Conservation (phyloP, 2,113 vertebrate genomes). For the Mormoops blainvillei region DNA sequence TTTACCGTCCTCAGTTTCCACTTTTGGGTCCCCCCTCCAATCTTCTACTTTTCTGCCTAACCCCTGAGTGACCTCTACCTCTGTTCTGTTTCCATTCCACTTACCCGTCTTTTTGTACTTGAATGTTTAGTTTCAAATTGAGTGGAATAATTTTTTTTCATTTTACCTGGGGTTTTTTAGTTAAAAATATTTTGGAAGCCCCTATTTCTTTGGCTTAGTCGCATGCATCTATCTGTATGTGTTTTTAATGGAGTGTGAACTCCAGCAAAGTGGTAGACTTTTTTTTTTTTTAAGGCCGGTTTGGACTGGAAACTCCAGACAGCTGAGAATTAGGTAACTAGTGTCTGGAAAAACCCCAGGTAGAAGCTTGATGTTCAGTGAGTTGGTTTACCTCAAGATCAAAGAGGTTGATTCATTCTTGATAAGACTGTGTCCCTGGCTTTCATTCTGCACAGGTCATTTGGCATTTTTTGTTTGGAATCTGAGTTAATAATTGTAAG, state of each 20-base stretch:
- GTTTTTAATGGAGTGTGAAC: slow-evolving; percentile 29
- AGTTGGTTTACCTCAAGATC: slow-evolving; percentile 47
- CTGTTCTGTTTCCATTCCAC: background rate
- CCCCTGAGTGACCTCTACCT: background rate
- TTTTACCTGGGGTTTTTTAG: background rate
- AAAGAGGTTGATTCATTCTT: slow-evolving; percentile 56
- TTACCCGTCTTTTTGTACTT: background rate
- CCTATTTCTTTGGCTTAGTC: background rate
- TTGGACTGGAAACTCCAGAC: slow-evolving; percentile 64
- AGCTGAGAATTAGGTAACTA: slow-evolving; percentile 55
- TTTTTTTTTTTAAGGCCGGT: slow-evolving; percentile 31
- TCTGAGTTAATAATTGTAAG: slow-evolving; percentile 60
- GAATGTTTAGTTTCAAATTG: background rate
- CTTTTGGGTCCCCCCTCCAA: too few species aligned
- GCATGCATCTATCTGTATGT: background rate
- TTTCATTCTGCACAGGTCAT: slow-evolving; percentile 33
- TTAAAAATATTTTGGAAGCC: background rate
- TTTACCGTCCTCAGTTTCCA: background rate
- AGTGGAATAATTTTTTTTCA: background rate
- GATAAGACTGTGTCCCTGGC: slow-evolving; percentile 23
- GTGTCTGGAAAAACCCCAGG: slow-evolving; percentile 63
- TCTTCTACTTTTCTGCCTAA: background rate
- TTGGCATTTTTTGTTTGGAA: slow-evolving; percentile 57
- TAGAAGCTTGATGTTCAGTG: slow-evolving; percentile 40
- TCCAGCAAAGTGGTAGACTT: background rate